A percentile compares a stretch with the other conserved stretches of the same genome.
phyloP scores from a whole-genome alignment of 2,888 invertebrate species.

The Nymphalis urticae region DNA sequence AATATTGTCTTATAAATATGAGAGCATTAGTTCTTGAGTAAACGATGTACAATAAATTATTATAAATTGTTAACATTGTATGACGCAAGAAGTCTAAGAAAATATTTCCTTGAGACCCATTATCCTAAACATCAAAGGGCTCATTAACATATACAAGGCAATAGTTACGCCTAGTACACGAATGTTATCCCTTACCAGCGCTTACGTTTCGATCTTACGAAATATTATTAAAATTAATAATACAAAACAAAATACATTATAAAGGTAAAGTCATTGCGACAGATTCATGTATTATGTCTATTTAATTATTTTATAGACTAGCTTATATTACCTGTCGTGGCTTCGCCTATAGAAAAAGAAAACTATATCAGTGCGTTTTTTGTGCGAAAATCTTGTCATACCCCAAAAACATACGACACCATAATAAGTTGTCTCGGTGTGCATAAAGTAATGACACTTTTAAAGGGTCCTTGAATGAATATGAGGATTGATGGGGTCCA shows the following conservation, averaged over 20 bases:
- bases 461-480: too few species aligned
- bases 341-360: too few species aligned
- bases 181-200: conserved; percentile 17
- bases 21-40: neutral
- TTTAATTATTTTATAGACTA: neutral
- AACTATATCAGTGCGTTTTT: too few species aligned
- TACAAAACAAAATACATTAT: conserved; percentile 4
- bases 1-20: too few species aligned
- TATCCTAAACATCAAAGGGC: conserved; percentile 39
- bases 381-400: too few species aligned
- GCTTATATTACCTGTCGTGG: too few species aligned
- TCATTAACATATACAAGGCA: conserved; percentile 41
- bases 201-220: conserved; percentile 21
- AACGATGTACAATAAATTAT: conserved; percentile 3
- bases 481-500: too few species aligned
- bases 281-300: neutral
- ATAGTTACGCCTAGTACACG: conserved; percentile 37
- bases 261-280: neutral
- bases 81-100: conserved; percentile 27
- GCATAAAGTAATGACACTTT: too few species aligned
- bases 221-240: conserved; percentile 16
- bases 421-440: too few species aligned
- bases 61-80: conserved; percentile 1
- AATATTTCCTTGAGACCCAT: conserved; percentile 21
- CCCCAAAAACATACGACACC: too few species aligned